phyloP scores from a whole-genome alignment of 2,888 invertebrate genomes.

The Cephus runcator region DNA sequence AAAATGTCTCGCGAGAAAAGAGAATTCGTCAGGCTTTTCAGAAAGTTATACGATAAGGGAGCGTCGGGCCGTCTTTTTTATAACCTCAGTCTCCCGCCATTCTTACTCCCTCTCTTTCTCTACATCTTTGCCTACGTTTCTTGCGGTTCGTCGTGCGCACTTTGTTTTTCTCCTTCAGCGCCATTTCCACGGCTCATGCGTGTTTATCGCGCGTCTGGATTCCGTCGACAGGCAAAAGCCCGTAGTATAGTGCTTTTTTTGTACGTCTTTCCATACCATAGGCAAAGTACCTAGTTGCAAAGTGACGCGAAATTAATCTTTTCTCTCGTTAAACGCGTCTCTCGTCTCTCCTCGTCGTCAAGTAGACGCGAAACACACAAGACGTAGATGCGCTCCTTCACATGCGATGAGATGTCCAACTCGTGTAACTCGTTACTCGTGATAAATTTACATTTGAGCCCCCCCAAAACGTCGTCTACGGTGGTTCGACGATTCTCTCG shows the following conservation, averaged over 20 bases:
- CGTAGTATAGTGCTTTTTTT: not conserved
- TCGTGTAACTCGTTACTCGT: not conserved
- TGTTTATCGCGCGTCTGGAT: not conserved
- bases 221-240: not conserved
- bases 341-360: not conserved
- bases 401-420: not conserved
- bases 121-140: not conserved
- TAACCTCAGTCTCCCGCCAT: not conserved
- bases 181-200: not conserved
- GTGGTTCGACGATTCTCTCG: not conserved
- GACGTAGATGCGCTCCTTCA: not conserved
- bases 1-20: not conserved
- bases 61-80: conserved; percentile 1
- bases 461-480: not conserved
- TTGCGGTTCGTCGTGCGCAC: not conserved
- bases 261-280: not conserved
- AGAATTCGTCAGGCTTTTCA: not conserved
- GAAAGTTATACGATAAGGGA: not conserved
- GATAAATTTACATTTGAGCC: not conserved
- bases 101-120: not conserved
- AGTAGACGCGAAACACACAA: not conserved
- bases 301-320: not conserved
- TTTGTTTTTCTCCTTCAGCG: not conserved
- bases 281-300: not conserved
- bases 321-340: not conserved